phyloP scores from a whole-genome alignment of 2,113 vertebrate species.

The Neogobius melanostomus region DNA sequence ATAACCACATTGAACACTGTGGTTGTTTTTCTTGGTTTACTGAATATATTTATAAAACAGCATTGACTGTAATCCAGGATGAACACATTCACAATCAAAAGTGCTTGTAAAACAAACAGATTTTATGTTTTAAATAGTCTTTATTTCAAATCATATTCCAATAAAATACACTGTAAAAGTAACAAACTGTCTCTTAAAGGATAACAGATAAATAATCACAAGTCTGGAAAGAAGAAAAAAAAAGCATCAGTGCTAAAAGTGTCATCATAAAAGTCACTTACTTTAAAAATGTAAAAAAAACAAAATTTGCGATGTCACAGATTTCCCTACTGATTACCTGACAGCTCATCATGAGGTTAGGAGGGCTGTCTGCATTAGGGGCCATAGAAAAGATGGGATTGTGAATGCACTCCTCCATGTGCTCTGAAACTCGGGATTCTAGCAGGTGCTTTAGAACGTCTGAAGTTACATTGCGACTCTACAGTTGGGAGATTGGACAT shows the following conservation, averaged over 20 bases:
- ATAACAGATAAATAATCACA: constrained; percentile 78
- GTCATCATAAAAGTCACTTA: too few species aligned
- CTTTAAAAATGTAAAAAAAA: not conserved
- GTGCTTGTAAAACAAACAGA: too few species aligned
- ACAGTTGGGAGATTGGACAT: not conserved
- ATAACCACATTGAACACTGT: too few species aligned
- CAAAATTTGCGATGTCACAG: not conserved
- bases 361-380: constrained; percentile 45
- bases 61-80: too few species aligned
- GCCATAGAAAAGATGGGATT: constrained; percentile 70
- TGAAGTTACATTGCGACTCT: constrained; percentile 62
- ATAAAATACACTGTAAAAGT: not conserved
- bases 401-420: constrained; percentile 72
- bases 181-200: constrained; percentile 53
- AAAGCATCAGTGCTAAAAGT: not conserved
- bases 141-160: not conserved
- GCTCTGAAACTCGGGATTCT: constrained; percentile 68
- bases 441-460: constrained; percentile 65
- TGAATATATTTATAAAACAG: too few species aligned
- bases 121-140: not conserved
- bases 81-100: too few species aligned
- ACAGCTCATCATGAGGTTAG: constrained; percentile 75
- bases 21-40: too few species aligned
- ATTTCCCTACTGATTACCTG: constrained; percentile 46
- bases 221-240: constrained; percentile 53